These are phyloP conservation scores for Halcyon smyrnensis DNA, from an alignment of 2,797 vertebrate genomes.

Conservation along the genomic window DNA sequence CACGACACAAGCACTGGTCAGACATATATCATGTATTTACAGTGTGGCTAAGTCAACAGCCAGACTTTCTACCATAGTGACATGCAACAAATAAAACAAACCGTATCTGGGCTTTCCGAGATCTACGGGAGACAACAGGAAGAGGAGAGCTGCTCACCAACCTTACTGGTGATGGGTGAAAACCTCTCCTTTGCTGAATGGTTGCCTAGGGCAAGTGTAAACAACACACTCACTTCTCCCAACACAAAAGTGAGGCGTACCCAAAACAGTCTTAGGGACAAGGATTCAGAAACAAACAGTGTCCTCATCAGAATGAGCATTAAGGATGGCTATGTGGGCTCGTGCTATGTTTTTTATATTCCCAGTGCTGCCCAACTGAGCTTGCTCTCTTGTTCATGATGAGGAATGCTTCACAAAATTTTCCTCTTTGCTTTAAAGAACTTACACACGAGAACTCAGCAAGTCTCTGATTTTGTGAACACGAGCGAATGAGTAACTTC, in stretches of 20 bases:
- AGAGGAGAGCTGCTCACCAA: background rate
- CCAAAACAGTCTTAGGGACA: background rate
- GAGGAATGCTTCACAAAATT: background rate
- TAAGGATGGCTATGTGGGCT: background rate
- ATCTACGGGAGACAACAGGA: background rate
- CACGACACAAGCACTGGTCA: background rate
- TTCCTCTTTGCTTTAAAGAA: background rate
- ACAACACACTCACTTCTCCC: background rate
- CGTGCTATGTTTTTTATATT: background rate
- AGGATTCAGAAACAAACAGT: background rate
- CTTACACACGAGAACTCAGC: background rate
- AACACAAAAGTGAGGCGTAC: fast-evolving
- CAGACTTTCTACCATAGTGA: background rate
- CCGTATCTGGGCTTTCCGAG: background rate
- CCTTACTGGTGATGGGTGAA: background rate
- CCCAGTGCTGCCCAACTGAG: background rate
- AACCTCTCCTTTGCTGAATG: background rate
- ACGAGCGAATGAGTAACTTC: background rate
- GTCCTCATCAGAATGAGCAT: background rate
- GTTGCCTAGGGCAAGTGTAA: background rate
- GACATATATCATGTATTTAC: conserved; percentile 44
- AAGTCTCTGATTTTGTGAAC: background rate
- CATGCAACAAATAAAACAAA: background rate
- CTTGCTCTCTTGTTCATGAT: background rate
- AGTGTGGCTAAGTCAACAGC: background rate